Percentiles rank a stretch among this genome's conserved stretches.
These are phyloP conservation scores for Sceliomorpha sp. DNA, from an alignment of 2,888 invertebrate genomes.

Conservation along the genomic window DNA sequence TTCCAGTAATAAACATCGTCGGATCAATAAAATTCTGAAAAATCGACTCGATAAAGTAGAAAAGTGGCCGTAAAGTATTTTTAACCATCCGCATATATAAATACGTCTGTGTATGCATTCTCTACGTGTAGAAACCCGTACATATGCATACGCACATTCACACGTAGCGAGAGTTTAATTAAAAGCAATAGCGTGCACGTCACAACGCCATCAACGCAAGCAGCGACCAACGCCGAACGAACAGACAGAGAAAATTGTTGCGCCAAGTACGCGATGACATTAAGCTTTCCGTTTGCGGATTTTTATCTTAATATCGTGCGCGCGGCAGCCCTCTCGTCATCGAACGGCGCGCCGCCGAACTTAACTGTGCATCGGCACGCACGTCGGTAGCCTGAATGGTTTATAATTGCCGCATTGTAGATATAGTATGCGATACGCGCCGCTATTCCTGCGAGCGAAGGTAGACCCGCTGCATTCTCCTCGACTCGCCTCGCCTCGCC, in stretches of 20 bases:
- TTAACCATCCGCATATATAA: not conserved
- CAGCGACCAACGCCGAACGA: slow-evolving; percentile 33
- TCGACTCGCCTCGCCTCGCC: too few relatives aligned
- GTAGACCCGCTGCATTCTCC: slow-evolving; percentile 55
- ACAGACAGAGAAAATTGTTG: slow-evolving; percentile 58
- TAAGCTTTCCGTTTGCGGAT: slow-evolving; percentile 65
- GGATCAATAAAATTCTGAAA: too few relatives aligned
- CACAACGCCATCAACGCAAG: slow-evolving; percentile 35
- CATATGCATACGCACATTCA: too few relatives aligned
- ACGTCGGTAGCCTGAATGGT: slow-evolving; percentile 70
- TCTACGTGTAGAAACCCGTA: slow-evolving; percentile 7
- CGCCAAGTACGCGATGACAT: slow-evolving; percentile 66
- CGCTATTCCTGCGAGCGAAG: slow-evolving; percentile 49
- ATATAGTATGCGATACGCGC: slow-evolving; percentile 67
- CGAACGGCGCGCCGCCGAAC: slow-evolving; percentile 59
- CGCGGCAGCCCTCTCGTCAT: slow-evolving; percentile 45
- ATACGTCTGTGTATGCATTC: not conserved
- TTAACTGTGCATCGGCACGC: slow-evolving; percentile 70
- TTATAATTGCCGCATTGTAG: slow-evolving; percentile 73
- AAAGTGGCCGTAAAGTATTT: too few relatives aligned
- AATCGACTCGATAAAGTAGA: too few relatives aligned
- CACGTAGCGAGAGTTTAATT: slow-evolving; percentile 55
- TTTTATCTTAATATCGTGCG: slow-evolving; percentile 69
- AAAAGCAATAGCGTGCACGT: slow-evolving; percentile 53
- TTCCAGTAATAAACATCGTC: too few relatives aligned